Base-by-base conservation (phyloP, 2,113 vertebrate genomes). In the Neotoma lepida region DNA sequence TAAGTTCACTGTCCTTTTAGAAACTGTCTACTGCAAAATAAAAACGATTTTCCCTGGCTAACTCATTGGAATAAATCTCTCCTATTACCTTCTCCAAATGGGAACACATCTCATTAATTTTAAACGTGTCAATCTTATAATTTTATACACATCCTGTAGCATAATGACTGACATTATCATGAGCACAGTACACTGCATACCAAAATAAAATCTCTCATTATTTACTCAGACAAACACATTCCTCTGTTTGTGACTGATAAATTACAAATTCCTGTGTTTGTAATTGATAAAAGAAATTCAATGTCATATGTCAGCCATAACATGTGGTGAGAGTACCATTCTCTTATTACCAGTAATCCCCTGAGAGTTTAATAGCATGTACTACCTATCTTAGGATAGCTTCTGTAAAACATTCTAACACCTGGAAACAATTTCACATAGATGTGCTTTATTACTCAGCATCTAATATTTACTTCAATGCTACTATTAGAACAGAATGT, bases 71-170 rank as follows among this genome's bases (percentile, higher is more conserved):
- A 76, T 54, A 93, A 96, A 89, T 41, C 58, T 94, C 81, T 24
- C 92, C 97, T 91, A 96, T 97, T 98, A 96, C 96, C 97, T 97
- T 96, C 95, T 97, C 96, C 95, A 97, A 91, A 96, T 90, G 91
- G 84, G 92, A 95, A 97, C 41, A 95, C 97, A 97, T 96, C 76
- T 98, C 97, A 97, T 98, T 98, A 98, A 97, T 97, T 98, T 98
- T 97, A 98, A 98, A 96, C 61, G 93, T 95, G 96, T 97, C 95
- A 97, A 87, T 97, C 96, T 97, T 82, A 97, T 97, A 98, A 97
- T 91, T 81, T 17, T 95, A 81, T 95, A 96, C 90, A 92, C 93
- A 96, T 97, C 96, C 97, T 93, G 86, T 86, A 97, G 96, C 98
- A 95, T 97, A 98, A 98, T 98, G 97, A 97, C 97, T 97, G 96